These are phyloP conservation scores for Paracentrotus lividus DNA, from an alignment of 53 echinoderm and acorn worm genomes.

Conservation along the genomic window DNA sequence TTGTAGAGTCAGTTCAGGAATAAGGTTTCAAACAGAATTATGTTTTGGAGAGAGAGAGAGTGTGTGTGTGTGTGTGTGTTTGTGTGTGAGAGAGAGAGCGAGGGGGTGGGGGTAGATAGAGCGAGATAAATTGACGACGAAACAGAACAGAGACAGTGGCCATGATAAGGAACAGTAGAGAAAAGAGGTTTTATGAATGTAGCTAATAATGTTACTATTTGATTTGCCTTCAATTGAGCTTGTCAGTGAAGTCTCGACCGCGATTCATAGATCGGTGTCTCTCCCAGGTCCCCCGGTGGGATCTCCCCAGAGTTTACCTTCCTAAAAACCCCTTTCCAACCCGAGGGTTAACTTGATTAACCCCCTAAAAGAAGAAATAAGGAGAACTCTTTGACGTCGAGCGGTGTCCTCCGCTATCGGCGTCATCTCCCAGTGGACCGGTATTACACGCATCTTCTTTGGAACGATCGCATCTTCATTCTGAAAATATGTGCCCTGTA, in stretches of 20 bases:
- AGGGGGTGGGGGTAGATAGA: background rate
- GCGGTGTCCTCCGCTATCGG: background rate
- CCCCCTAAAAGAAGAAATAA: background rate
- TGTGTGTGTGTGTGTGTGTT: too few relatives aligned
- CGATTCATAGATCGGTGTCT: background rate
- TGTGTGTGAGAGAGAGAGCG: too few relatives aligned
- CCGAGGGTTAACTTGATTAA: slow-evolving; percentile 51
- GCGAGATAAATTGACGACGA: background rate
- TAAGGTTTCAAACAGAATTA: too few relatives aligned
- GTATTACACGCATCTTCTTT: too few relatives aligned
- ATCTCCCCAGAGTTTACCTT: slow-evolving; percentile 31
- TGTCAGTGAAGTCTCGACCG: slow-evolving; percentile 37
- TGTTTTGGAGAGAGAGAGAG: too few relatives aligned
- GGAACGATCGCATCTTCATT: background rate
- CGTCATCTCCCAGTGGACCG: background rate
- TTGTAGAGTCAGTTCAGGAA: too few relatives aligned
- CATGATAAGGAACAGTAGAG: background rate
- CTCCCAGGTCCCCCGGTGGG: background rate
- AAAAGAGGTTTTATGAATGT: background rate
- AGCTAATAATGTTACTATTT: slow-evolving; percentile 61
- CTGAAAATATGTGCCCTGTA: too few relatives aligned
- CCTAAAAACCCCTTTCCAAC: slow-evolving; percentile 35
- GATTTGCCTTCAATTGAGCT: slow-evolving; percentile 36
- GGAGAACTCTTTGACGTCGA: background rate
- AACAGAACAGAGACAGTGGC: background rate